Base-by-base conservation (phyloP, 2,113 vertebrate species). In the Perca schrenkii region DNA sequence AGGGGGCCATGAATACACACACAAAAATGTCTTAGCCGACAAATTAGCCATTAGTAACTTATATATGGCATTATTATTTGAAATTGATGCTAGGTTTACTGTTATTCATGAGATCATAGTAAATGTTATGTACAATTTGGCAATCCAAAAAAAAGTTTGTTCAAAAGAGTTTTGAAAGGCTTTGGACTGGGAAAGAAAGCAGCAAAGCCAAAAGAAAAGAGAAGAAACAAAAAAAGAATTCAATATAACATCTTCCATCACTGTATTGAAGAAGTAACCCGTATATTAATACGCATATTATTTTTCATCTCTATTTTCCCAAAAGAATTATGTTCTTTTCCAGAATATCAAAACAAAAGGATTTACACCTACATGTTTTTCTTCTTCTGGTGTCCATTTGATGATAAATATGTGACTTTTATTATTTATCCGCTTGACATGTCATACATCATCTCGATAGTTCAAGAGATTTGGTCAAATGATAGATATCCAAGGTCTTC, bases 1-100 rank as follows among this genome's bases (percentile, higher is more conserved):
- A 83, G 88, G 77, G 91, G 0, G 74, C 34, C 28, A 70, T 47
- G 12, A 53, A 21, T 11, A 43, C 40, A 43, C 40, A 43, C 40
- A 43, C 40, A 43, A 43, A 43, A 11, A 43, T 43, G 10, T 43
- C 40, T 43, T 2, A 43, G 40, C 10, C 8, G 40, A 43, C n/a
- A 19, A 31, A n/a, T 21, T 3, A 36, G 7, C 1, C 6, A 15
- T 3, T 10, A 50, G 36, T 50, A 10, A 52, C 31, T 4, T 8
- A 21, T 13, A 12, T 17, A 43, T 54, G 3, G 13, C 25, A 47
- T 73, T 3, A 19, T 53, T 4, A 19, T 43, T 15, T 50, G 62
- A 68, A 52, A 65, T 3, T 14, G 47, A 56, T 46, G 25, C 40
- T 21, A 0, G 8, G 12, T 62, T 61, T 50, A 15, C 15, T 46